Evolutionary conservation across 2,888 invertebrate genomes (phyloP).

Genomic region (Yponomeuta malinellus): DNA sequence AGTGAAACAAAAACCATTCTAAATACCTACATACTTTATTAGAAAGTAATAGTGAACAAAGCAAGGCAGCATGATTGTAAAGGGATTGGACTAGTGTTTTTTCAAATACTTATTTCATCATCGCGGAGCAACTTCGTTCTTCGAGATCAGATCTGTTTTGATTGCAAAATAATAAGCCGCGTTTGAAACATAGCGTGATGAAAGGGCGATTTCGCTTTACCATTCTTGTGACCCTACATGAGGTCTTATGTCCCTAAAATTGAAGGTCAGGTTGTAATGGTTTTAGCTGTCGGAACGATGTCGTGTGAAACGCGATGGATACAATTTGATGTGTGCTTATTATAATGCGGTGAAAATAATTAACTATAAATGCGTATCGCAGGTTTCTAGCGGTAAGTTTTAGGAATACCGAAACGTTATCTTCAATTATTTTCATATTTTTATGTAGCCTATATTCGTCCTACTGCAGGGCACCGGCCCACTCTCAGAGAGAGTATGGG

Average conservation of each 20-base stretch:
- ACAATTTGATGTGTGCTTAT: neutral
- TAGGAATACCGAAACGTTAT: too few species aligned
- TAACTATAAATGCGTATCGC: neutral
- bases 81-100: slow-evolving; percentile 12
- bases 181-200: slow-evolving; percentile 34
- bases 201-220: slow-evolving; percentile 35
- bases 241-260: neutral
- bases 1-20: neutral
- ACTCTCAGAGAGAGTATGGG: too few species aligned
- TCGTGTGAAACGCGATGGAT: slow-evolving; percentile 1
- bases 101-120: slow-evolving; percentile 13
- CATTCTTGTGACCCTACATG: neutral
- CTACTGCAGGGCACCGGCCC: too few species aligned
- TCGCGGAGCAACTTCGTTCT: slow-evolving; percentile 22
- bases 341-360: neutral
- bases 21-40: slow-evolving; percentile 6
- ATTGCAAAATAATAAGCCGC: slow-evolving; percentile 36
- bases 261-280: slow-evolving; percentile 18
- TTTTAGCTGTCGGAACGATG: neutral
- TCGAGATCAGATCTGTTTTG: slow-evolving; percentile 33
- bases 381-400: neutral
- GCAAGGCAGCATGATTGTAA: neutral
- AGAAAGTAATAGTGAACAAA: slow-evolving; percentile 12
- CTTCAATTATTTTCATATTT: too few species aligned
- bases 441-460: too few species aligned